Percentiles rank a stretch among this genome's conserved stretches.
Evolutionary conservation across 1,140 invertebrate species (phyloP).

Genomic region (Conus betulinus): DNA sequence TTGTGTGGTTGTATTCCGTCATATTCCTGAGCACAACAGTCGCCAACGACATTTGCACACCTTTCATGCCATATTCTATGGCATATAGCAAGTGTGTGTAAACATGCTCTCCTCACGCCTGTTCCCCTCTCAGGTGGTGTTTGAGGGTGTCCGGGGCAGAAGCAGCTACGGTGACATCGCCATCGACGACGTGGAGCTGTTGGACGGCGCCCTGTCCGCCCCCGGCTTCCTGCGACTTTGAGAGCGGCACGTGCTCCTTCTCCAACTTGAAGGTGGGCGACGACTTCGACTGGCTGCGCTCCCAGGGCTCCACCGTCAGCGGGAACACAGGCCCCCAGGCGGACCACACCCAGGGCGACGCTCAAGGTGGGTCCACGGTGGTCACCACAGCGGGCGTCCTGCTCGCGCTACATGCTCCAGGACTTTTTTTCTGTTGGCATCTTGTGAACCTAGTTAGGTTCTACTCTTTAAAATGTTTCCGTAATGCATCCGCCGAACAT

Average conservation of each 20-base stretch:
- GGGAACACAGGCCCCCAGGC: constrained; percentile 32
- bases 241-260: constrained; percentile 65
- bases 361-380: background rate
- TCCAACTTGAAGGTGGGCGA: constrained; percentile 58
- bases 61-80: no score
- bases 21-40: no score
- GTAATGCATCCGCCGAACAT: no score
- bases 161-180: constrained; percentile 58
- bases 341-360: constrained; percentile 69
- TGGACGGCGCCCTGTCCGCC: constrained; percentile 37
- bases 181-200: constrained; percentile 62
- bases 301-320: constrained; percentile 52
- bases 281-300: constrained; percentile 68
- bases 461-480: no score
- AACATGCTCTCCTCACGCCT: background rate
- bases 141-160: constrained; percentile 67
- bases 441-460: no score
- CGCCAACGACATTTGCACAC: no score
- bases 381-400: constrained; percentile 38
- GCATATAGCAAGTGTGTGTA: no score
- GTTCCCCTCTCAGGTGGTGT: constrained; percentile 57
- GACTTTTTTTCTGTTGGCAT: no score
- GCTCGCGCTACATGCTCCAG: constrained; percentile 62
- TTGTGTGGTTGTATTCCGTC: no score
- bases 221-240: constrained; percentile 68